phyloP scores from a whole-genome alignment of 2,888 invertebrate genomes.

The Mesochorus sp. region DNA sequence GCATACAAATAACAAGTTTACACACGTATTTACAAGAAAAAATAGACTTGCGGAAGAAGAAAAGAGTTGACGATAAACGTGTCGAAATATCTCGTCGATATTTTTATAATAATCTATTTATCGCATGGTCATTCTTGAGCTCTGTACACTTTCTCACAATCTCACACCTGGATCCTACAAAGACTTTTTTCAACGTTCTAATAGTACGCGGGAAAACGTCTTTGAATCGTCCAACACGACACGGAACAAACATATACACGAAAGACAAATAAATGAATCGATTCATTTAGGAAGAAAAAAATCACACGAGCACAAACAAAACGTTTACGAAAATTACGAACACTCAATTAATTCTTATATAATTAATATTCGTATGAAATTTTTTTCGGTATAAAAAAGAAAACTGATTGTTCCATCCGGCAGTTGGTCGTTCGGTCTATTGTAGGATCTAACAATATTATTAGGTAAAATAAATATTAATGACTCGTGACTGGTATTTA shows the following conservation, averaged over 20 bases:
- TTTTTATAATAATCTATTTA: constrained; percentile 41
- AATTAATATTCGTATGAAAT: background rate
- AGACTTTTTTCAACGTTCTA: constrained; percentile 44
- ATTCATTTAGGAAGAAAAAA: background rate
- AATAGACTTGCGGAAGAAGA: constrained; percentile 63
- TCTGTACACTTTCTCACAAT: constrained; percentile 56
- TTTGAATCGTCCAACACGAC: constrained; percentile 34
- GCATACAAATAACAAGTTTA: constrained; percentile 62
- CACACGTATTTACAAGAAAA: constrained; percentile 65
- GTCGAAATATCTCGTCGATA: background rate
- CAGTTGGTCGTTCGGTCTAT: constrained; percentile 36
- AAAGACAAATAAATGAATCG: background rate
- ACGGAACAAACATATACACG: constrained; percentile 17
- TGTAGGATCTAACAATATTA: constrained; percentile 28
- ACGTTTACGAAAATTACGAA: constrained; percentile 30
- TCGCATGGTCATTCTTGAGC: constrained; percentile 41
- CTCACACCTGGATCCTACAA: constrained; percentile 47
- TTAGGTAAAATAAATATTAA: constrained; percentile 61
- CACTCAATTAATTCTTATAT: constrained; percentile 27
- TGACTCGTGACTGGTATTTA: constrained; percentile 62
- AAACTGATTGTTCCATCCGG: constrained; percentile 1
- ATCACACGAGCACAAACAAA: constrained; percentile 15
- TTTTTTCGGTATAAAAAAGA: background rate
- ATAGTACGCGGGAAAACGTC: constrained; percentile 21
- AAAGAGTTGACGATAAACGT: constrained; percentile 40